Conservation (phyloP, 2,797 vertebrate species). For the Tympanoctomys barrerae region DNA sequence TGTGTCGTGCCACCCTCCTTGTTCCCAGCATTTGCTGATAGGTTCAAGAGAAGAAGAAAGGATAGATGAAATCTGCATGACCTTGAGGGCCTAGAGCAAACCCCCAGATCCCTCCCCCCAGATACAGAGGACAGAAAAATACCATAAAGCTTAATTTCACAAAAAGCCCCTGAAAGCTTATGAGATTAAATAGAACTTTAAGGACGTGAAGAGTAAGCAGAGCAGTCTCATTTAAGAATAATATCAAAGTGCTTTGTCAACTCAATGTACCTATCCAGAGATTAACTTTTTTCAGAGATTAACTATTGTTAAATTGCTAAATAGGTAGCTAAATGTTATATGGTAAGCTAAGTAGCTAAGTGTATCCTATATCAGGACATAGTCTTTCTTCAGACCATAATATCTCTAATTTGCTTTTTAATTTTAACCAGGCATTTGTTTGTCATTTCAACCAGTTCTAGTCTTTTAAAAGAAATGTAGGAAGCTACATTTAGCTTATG, state of each 20-base stretch:
- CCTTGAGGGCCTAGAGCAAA: neutral
- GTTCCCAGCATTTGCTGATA: neutral
- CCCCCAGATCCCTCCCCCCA: neutral
- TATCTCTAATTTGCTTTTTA: neutral
- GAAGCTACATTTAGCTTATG: neutral
- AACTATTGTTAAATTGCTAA: neutral
- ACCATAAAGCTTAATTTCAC: neutral
- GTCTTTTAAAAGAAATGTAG: neutral
- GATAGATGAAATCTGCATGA: neutral
- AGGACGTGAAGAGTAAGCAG: slow-evolving; percentile 4
- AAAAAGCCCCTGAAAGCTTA: neutral
- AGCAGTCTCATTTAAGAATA: neutral
- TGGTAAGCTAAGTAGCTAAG: neutral
- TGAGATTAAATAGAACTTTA: neutral
- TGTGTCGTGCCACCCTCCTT: neutral
- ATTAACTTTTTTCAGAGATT: neutral
- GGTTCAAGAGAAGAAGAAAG: neutral
- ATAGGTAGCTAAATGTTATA: neutral
- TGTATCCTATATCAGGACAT: neutral
- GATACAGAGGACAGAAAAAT: neutral
- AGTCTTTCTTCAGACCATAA: neutral
- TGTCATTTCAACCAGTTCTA: neutral
- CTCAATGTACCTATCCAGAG: neutral
- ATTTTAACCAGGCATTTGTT: neutral
- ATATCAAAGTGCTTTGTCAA: neutral